Evolutionary conservation across 1,140 invertebrate genomes (phyloP).

Genomic region (Pararge aegeria): DNA sequence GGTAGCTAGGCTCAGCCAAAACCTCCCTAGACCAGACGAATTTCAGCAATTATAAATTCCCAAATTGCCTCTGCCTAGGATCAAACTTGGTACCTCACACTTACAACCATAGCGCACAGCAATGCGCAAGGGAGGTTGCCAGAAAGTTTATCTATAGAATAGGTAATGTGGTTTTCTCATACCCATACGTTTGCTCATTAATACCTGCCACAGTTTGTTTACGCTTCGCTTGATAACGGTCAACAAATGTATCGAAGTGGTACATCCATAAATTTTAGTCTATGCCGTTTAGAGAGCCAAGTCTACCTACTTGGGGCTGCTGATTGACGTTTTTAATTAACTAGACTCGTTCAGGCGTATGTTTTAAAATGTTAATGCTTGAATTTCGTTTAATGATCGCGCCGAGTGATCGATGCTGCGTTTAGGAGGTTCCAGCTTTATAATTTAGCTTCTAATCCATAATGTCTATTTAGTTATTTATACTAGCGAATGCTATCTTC

Average conservation of each 20-base stretch:
- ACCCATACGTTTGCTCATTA: not conserved
- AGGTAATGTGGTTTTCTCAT: not conserved
- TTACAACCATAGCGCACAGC: too few species aligned
- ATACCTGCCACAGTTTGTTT: not conserved
- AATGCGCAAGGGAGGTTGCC: too few species aligned
- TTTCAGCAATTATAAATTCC: too few species aligned
- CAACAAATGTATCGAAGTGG: slow-evolving; percentile 1
- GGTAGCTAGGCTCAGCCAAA: too few species aligned
- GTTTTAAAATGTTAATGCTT: slow-evolving; percentile 41
- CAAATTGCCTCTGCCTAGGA: too few species aligned
- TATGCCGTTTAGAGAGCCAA: slow-evolving; percentile 16
- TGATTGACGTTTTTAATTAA: slow-evolving; percentile 36
- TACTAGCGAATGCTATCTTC: too few species aligned
- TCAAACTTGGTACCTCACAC: too few species aligned
- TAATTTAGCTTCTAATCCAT: not conserved
- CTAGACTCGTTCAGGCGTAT: slow-evolving; percentile 40
- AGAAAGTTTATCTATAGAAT: too few species aligned
- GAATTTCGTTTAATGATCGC: slow-evolving; percentile 40
- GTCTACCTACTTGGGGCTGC: slow-evolving; percentile 13
- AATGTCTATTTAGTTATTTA: not conserved
- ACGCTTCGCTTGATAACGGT: slow-evolving; percentile 12
- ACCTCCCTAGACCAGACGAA: too few species aligned
- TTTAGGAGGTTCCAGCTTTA: not conserved
- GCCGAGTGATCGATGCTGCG: slow-evolving; percentile 44
- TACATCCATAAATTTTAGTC: slow-evolving; percentile 23